A percentile compares a stretch with the other conserved stretches of the same genome.
Evolutionary conservation across 2,888 invertebrate genomes (phyloP).

Genomic region (Papilio elwesi): DNA sequence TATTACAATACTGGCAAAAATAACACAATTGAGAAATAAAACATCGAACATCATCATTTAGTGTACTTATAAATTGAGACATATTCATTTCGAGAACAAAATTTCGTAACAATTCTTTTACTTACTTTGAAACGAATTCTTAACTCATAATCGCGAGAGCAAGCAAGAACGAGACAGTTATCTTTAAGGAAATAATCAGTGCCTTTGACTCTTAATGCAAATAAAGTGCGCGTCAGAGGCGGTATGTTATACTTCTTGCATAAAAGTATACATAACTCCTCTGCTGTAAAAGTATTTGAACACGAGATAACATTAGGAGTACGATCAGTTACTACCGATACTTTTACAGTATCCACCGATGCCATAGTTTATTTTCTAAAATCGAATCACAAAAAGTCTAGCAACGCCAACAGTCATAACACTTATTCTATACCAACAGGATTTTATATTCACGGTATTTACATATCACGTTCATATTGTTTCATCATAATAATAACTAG

Average conservation of each 20-base stretch:
- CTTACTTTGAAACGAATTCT: conserved; percentile 91
- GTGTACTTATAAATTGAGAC: too few species aligned
- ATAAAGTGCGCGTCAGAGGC: conserved; percentile 90
- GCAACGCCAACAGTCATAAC: conserved; percentile 67
- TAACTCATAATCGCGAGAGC: conserved; percentile 87
- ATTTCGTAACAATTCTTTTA: conserved; percentile 20
- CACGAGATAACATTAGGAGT: conserved; percentile 73
- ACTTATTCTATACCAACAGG: conserved; percentile 58
- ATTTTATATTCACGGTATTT: conserved; percentile 48
- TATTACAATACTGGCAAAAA: background rate
- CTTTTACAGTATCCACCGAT: conserved; percentile 72
- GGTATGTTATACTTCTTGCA: conserved; percentile 90
- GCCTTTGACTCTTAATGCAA: conserved; percentile 88
- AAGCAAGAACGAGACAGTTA: conserved; percentile 74
- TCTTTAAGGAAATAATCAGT: conserved; percentile 88
- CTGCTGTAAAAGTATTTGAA: conserved; percentile 80
- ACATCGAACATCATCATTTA: too few species aligned
- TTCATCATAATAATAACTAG: conserved; percentile 45
- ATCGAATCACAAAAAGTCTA: conserved; percentile 56
- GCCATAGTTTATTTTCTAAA: conserved; percentile 69
- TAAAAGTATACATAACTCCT: conserved; percentile 88
- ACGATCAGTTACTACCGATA: conserved; percentile 73
- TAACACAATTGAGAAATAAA: background rate
- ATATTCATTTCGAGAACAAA: background rate
- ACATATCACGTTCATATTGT: conserved; percentile 53